Percentiles rank a stretch among this genome's conserved stretches.
phyloP scores from a whole-genome alignment of 37 sponge, comb jelly and placozoan genomes.

The Cliona cf. orientalis region DNA sequence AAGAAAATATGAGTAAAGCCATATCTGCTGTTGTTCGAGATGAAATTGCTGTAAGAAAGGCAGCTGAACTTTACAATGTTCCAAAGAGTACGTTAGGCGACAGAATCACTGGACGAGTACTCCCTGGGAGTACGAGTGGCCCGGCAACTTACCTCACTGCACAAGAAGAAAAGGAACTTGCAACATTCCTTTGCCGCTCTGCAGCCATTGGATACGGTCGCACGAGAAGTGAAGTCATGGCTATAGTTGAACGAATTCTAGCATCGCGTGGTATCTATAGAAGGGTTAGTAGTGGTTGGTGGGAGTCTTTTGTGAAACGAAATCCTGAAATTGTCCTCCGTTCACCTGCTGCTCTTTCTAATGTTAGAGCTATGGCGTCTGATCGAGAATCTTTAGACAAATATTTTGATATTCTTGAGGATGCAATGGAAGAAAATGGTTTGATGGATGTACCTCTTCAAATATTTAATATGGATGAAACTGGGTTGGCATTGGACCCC shows the following conservation, averaged over 20 bases:
- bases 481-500: conserved; percentile 27
- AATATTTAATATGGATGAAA: conserved; percentile 51
- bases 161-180: conserved; percentile 22
- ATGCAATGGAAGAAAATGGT: conserved; percentile 21
- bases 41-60: neutral
- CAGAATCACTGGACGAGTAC: conserved; percentile 24
- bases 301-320: conserved; percentile 17
- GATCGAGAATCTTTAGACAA: neutral
- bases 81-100: conserved; percentile 6
- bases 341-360: neutral
- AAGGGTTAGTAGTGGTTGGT: conserved; percentile 41
- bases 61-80: neutral
- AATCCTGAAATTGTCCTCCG: conserved; percentile 13
- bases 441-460: conserved; percentile 15
- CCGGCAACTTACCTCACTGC: neutral
- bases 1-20: no score
- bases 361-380: conserved; percentile 8
- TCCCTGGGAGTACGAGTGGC: conserved; percentile 1
- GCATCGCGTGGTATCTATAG: conserved; percentile 2
- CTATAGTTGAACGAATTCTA: neutral
- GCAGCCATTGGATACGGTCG: conserved; percentile 9
- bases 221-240: neutral
- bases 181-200: neutral
- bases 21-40: neutral
- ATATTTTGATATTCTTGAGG: conserved; percentile 31